Evolutionary conservation across 2,888 invertebrate species (phyloP).

Genomic region (Deilephila elpenor): DNA sequence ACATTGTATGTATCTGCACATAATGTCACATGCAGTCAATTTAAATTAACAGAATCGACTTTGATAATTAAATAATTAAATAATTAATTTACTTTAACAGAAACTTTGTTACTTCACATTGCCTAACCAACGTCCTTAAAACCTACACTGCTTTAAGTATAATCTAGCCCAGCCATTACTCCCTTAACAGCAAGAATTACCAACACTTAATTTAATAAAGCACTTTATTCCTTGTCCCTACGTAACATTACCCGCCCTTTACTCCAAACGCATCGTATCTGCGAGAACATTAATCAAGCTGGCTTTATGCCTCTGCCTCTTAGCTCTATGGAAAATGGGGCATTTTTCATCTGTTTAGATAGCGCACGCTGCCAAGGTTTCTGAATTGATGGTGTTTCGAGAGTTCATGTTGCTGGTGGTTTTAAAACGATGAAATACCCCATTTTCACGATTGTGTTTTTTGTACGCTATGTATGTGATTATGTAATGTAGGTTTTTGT

Average conservation of each 20-base stretch:
- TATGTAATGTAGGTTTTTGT: background rate
- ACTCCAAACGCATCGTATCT: constrained; percentile 17
- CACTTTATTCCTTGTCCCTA: background rate
- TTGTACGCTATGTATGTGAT: background rate
- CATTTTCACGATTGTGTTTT: background rate
- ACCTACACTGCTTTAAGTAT: background rate
- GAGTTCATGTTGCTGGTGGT: background rate
- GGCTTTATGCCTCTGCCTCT: constrained; percentile 7
- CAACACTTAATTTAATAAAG: constrained; percentile 20
- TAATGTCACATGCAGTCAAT: no score
- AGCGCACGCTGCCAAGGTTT: background rate
- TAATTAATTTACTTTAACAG: no score
- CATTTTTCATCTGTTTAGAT: constrained; percentile 17
- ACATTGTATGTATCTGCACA: no score
- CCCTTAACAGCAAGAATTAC: background rate
- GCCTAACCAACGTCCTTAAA: background rate
- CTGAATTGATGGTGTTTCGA: constrained; percentile 7
- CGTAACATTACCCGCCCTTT: background rate
- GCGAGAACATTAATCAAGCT: constrained; percentile 8
- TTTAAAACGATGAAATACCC: background rate
- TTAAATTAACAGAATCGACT: no score
- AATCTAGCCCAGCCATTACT: background rate
- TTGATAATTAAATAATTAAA: no score
- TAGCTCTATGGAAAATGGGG: constrained; percentile 1
- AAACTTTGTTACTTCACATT: no score